Evolutionary conservation across 2,888 invertebrate species (phyloP).

Genomic region (Cheiracanthium punctorium): DNA sequence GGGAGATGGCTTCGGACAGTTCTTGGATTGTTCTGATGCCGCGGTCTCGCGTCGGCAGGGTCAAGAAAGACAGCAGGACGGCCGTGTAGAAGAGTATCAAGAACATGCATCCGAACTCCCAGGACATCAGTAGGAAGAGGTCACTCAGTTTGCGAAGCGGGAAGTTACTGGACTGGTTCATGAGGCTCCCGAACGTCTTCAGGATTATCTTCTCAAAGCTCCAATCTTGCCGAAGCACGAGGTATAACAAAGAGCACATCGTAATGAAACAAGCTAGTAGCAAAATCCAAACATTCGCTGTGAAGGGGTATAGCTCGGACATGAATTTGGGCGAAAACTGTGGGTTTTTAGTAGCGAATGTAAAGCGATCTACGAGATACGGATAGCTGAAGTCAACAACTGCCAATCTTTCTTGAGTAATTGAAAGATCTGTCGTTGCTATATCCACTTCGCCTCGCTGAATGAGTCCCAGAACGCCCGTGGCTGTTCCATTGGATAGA

Average conservation of each 20-base stretch:
- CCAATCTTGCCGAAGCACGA: background rate
- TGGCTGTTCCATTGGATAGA: background rate
- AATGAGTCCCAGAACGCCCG: background rate
- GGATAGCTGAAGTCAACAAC: background rate
- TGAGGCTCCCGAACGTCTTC: background rate
- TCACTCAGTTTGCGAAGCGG: background rate
- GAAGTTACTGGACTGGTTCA: background rate
- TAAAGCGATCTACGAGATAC: background rate
- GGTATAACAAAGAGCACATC: background rate
- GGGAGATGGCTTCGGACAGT: background rate
- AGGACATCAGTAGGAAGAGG: background rate
- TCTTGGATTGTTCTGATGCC: background rate
- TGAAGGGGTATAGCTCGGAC: background rate
- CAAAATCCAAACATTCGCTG: background rate
- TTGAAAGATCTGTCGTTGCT: background rate
- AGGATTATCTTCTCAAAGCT: background rate
- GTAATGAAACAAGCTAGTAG: background rate
- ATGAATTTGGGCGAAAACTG: background rate
- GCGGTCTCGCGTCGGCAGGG: background rate
- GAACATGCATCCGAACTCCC: background rate
- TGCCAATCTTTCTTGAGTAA: background rate
- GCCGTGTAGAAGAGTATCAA: background rate
- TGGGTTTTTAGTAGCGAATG: background rate
- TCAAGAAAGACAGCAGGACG: background rate
- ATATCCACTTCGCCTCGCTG: background rate